A percentile compares a stretch with the other conserved stretches of the same genome.
These are phyloP conservation scores for Aix galericulata DNA, from an alignment of 2,113 vertebrate species.

Conservation along the genomic window DNA sequence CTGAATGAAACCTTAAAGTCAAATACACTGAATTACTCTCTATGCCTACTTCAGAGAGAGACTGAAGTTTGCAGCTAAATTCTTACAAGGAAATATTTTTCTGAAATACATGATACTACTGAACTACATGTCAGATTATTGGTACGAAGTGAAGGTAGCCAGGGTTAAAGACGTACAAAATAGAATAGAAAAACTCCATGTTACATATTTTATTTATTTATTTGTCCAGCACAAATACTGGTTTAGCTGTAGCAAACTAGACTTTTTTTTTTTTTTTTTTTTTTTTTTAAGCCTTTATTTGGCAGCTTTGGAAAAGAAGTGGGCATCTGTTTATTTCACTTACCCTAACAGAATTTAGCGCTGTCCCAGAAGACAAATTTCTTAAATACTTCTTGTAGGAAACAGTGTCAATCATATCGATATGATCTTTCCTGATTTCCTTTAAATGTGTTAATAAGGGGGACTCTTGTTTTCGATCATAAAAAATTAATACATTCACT, in stretches of 20 bases:
- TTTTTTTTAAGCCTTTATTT: not conserved
- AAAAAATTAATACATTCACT: not conserved
- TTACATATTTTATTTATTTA: not conserved
- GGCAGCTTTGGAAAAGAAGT: not conserved
- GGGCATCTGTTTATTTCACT: not conserved
- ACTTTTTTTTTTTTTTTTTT: not conserved
- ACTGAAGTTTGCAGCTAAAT: not conserved
- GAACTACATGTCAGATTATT: not conserved
- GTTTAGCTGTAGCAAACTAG: not conserved
- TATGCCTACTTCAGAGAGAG: slow-evolving; percentile 9
- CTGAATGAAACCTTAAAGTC: slow-evolving; percentile 42
- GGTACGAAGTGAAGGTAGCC: not conserved
- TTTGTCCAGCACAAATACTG: not conserved
- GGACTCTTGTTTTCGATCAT: not conserved
- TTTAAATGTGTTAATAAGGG: not conserved
- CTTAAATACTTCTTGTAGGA: not conserved
- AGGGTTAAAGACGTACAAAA: not conserved
- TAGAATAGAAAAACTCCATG: not conserved
- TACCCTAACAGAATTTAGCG: not conserved
- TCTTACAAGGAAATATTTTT: slow-evolving; percentile 33
- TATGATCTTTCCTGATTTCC: not conserved
- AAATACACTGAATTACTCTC: slow-evolving; percentile 40
- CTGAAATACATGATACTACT: slow-evolving; percentile 8
- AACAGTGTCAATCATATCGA: not conserved
- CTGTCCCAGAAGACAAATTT: not conserved